Conservation (phyloP, 2,888 invertebrate genomes). For the Peribatodes rhomboidaria region DNA sequence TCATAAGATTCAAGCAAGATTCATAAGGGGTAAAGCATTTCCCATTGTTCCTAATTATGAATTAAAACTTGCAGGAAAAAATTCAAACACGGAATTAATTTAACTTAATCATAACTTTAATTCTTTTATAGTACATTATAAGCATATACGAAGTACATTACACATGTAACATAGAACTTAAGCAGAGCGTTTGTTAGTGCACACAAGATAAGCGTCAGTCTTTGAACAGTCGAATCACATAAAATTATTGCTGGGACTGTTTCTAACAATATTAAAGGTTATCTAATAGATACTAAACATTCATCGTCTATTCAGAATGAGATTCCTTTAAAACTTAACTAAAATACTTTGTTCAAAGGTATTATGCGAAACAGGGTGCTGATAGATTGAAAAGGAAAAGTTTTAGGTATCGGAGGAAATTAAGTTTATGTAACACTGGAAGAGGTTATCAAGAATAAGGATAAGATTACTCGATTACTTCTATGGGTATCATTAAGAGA, state of each 20-base stretch:
- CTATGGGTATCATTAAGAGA: conserved; percentile 34
- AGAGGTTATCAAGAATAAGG: conserved; percentile 29
- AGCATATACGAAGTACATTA: conserved; percentile 49
- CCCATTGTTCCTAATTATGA: not conserved
- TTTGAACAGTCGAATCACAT: conserved; percentile 81
- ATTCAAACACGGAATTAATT: not conserved
- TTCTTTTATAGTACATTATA: conserved; percentile 43
- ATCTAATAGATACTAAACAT: conserved; percentile 44
- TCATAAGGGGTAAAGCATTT: too few species aligned
- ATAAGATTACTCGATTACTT: conserved; percentile 23
- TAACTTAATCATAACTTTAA: conserved; percentile 46
- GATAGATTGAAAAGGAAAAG: conserved; percentile 16
- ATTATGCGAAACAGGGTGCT: conserved; percentile 38
- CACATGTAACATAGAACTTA: conserved; percentile 54
- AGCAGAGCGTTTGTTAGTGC: conserved; percentile 66
- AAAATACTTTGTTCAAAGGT: conserved; percentile 35
- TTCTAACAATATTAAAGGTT: conserved; percentile 51
- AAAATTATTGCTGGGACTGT: conserved; percentile 79
- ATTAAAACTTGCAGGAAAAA: not conserved
- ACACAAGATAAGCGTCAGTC: conserved; percentile 77
- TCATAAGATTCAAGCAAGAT: not conserved
- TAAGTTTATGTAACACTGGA: conserved; percentile 16
- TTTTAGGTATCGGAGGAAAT: conserved; percentile 2
- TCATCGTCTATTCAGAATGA: conserved; percentile 26
- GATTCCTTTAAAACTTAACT: conserved; percentile 8